Conservation (phyloP, 2,888 invertebrate genomes). For the Platynereis dumerilii region DNA sequence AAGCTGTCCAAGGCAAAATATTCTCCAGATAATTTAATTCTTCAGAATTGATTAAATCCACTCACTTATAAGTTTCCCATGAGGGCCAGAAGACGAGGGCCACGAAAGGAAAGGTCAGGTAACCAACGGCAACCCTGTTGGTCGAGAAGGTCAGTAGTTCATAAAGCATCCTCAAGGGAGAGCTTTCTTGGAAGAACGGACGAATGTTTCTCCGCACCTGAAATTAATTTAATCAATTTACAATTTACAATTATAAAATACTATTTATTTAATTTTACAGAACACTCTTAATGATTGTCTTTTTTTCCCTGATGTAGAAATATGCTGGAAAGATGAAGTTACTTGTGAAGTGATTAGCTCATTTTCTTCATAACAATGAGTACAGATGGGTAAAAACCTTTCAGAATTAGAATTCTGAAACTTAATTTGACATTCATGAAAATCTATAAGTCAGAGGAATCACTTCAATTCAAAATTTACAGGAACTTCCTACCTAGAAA, state of each 20-base stretch:
- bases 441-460: neutral
- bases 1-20: too few relatives aligned
- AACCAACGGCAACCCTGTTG: conserved; percentile 85
- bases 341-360: too few relatives aligned
- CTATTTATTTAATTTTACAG: too few relatives aligned
- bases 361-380: too few relatives aligned
- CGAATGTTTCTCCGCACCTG: conserved; percentile 82
- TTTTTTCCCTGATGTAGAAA: too few relatives aligned
- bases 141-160: conserved; percentile 81
- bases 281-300: too few relatives aligned
- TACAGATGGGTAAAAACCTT: neutral
- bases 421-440: neutral
- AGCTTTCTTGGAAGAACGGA: conserved; percentile 72
- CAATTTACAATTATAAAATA: too few relatives aligned
- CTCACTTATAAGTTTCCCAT: conserved; percentile 80
- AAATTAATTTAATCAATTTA: too few relatives aligned
- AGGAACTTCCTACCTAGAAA: neutral
- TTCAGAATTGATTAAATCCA: too few relatives aligned
- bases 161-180: conserved; percentile 68
- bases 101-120: conserved; percentile 90
- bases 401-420: neutral
- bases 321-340: too few relatives aligned
- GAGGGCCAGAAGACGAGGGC: conserved; percentile 83
- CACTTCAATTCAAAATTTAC: neutral
- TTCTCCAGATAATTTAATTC: too few relatives aligned